Base-by-base conservation (phyloP, 2,113 vertebrate species). In the Sebastes fasciatus region DNA sequence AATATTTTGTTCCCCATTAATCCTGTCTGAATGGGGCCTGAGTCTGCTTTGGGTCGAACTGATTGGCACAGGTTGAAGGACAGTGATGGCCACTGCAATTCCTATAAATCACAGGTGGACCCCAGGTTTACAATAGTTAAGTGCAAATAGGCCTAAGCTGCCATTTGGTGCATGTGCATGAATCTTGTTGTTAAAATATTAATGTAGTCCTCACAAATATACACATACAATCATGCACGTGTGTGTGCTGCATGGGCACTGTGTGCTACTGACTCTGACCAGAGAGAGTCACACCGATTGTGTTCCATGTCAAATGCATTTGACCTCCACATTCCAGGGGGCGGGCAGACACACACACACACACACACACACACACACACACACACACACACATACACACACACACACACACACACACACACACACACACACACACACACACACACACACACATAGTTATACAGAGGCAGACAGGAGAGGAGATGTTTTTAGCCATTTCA, bases 301-400 rank as follows among this genome's bases (percentile, higher is more conserved):
- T 91, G 77, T 86, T 86, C n/a, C 61, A 60, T 69, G 68, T 90
- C 79, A 88, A 81, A 76, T 63, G 73, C 81, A 78, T 88, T 89
- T 93, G 83, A 90, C 86, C 73, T 77, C 6, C 14, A 2, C 42
- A 69, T 67, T 68, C 48, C 77, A 72, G 6, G 81, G 6, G 63
- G 49, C 78, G 6, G 63, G 49, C 78, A 74, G 23, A 34, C 26
- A 34, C 26, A 34, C 26, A 34, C 26, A 34, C 26, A 34, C 26
- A 34, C 26, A 34, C 26, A 34, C 26, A 26, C 26, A 26, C 26
- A 26, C 26, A 26, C 26, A 26, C 26, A 26, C 26, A 26, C 26
- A 26, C 26, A 26, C 2, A 34, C 26, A 34, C 26, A 34, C 26
- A 34, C 26, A 34, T 2, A 34, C 26, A 34, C 26, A 34, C 26